Percentiles rank a stretch among this genome's conserved stretches.
Conservation (phyloP, 2,113 vertebrate genomes). For the Kryptolebias marmoratus region DNA sequence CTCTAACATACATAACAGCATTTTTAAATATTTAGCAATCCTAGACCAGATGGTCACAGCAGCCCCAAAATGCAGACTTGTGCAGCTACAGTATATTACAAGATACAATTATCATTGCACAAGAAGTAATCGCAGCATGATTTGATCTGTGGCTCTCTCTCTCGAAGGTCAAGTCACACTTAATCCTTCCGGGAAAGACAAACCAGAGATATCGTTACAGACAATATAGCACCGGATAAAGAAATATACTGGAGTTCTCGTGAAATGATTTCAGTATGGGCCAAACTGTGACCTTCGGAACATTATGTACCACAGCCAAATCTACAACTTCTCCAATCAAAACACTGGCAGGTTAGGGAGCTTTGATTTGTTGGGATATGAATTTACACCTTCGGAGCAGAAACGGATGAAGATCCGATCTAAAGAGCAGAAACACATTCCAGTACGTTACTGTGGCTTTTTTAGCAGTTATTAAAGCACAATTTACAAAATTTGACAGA, state of each 20-base stretch:
- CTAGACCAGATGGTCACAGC: not conserved
- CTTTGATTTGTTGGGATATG: slow-evolving; percentile 9
- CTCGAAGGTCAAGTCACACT: slow-evolving; percentile 12
- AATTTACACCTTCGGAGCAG: slow-evolving; percentile 9
- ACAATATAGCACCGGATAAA: slow-evolving; percentile 58
- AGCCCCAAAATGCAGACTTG: not conserved
- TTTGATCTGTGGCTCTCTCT: slow-evolving; percentile 11
- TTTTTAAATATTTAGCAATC: slow-evolving; percentile 4
- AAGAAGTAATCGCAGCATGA: slow-evolving; percentile 12
- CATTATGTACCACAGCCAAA: slow-evolving; percentile 52
- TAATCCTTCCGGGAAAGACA: slow-evolving; percentile 39
- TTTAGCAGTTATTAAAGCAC: not conserved
- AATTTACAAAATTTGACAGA: slow-evolving; percentile 6
- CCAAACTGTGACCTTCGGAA: slow-evolving; percentile 49
- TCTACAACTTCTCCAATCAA: slow-evolving; percentile 60
- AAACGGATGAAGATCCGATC: not conserved
- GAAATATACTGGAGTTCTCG: slow-evolving; percentile 54
- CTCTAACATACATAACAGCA: not conserved
- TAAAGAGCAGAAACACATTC: slow-evolving; percentile 4
- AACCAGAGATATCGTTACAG: slow-evolving; percentile 52
- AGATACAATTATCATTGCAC: slow-evolving; percentile 2
- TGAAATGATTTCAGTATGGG: slow-evolving; percentile 62
- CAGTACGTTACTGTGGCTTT: not conserved
- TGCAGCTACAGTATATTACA: not conserved
- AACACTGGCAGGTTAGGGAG: slow-evolving; percentile 71